A percentile compares a stretch with the other conserved stretches of the same genome.
Conservation (phyloP, 2,113 vertebrate genomes). For the Ovibos moschatus region DNA sequence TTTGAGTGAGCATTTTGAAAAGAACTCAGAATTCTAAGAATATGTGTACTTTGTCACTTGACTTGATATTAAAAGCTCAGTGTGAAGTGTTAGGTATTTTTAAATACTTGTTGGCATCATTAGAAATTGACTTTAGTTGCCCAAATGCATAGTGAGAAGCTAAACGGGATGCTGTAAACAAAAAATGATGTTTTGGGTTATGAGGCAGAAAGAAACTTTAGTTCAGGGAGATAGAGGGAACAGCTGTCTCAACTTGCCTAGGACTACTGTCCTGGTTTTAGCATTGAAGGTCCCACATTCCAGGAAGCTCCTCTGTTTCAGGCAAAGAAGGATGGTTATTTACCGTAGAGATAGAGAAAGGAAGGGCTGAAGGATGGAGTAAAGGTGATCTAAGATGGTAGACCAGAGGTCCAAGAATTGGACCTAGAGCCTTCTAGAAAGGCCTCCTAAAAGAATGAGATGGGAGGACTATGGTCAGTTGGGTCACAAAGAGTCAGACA, state of each 20-base stretch:
- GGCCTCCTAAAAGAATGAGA: background rate
- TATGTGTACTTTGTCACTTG: background rate
- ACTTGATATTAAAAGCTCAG: background rate
- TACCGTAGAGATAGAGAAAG: background rate
- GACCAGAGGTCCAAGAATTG: background rate
- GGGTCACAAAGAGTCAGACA: background rate
- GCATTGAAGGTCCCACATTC: background rate
- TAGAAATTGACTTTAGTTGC: background rate
- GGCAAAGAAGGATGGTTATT: background rate
- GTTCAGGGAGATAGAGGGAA: background rate
- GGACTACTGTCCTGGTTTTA: background rate
- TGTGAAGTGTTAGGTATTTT: background rate
- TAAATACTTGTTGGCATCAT: background rate
- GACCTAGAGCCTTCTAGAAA: background rate
- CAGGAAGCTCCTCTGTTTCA: background rate
- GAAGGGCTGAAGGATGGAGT: background rate
- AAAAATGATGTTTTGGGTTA: background rate
- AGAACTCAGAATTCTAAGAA: background rate
- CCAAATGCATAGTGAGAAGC: background rate
- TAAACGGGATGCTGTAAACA: background rate
- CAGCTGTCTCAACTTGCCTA: background rate
- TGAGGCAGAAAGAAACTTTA: background rate
- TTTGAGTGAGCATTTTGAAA: background rate
- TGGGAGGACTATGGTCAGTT: background rate
- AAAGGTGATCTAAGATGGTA: background rate